Conservation (phyloP, 2,113 vertebrate species). For the Forbesichthys agassizii region DNA sequence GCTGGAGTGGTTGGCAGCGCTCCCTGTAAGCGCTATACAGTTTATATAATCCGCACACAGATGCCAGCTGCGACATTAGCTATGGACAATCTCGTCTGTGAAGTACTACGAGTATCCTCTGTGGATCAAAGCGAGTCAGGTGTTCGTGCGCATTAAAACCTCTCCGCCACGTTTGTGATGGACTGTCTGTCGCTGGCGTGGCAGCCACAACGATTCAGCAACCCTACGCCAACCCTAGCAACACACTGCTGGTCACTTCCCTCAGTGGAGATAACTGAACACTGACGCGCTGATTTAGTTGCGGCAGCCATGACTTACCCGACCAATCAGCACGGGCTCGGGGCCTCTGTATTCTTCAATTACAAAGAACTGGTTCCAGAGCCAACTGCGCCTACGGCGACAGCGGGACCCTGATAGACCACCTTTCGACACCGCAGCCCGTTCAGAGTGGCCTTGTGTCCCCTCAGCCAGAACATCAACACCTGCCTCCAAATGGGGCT, state of each 20-base stretch:
- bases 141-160: slow-evolving; percentile 51
- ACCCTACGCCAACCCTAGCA: background rate
- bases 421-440: slow-evolving; percentile 41
- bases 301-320: slow-evolving; percentile 76
- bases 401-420: slow-evolving; percentile 35
- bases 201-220: slow-evolving; percentile 12
- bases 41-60: slow-evolving; percentile 60
- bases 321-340: slow-evolving; percentile 89
- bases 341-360: slow-evolving; percentile 92
- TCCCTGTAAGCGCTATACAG: slow-evolving; percentile 58
- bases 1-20: slow-evolving; percentile 54
- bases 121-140: slow-evolving; percentile 53
- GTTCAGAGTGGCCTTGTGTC: slow-evolving; percentile 9
- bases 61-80: slow-evolving; percentile 63
- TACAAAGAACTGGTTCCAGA: slow-evolving; percentile 95
- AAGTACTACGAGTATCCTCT: slow-evolving; percentile 53
- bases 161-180: slow-evolving; percentile 28
- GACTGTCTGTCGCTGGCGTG: slow-evolving; percentile 35
- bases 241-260: background rate
- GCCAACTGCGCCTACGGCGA: slow-evolving; percentile 86
- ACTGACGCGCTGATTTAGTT: background rate
- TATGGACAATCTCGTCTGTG: slow-evolving; percentile 42
- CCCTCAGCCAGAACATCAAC: slow-evolving; percentile 20
- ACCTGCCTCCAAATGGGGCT: slow-evolving; percentile 22
- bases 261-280: background rate